Conservation (phyloP, 2,797 vertebrate species). For the Allobates femoralis region DNA sequence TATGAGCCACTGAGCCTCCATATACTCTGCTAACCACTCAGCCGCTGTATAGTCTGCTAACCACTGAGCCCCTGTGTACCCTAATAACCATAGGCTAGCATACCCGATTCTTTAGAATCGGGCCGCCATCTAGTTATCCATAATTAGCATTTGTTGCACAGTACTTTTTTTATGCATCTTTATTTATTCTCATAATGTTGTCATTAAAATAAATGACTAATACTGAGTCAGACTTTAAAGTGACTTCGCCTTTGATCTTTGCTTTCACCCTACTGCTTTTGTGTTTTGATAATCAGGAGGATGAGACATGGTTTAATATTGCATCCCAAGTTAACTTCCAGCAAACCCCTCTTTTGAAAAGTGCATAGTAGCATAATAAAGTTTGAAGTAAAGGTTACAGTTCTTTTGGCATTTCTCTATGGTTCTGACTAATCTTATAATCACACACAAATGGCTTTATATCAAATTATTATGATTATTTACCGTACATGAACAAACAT, state of each 20-base stretch:
- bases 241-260: slow-evolving; percentile 60
- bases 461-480: not conserved
- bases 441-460: too few relatives aligned
- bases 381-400: not conserved
- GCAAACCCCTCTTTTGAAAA: not conserved
- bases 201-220: slow-evolving; percentile 15
- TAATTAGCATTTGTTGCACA: not conserved
- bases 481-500: not conserved
- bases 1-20: too few relatives aligned
- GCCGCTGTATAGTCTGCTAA: too few relatives aligned
- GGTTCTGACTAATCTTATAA: not conserved
- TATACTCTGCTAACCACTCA: too few relatives aligned
- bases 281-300: not conserved
- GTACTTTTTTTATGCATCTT: not conserved
- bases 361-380: not conserved
- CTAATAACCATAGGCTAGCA: too few relatives aligned
- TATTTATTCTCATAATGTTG: not conserved
- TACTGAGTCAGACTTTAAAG: slow-evolving; percentile 13
- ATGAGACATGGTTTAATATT: not conserved
- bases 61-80: too few relatives aligned
- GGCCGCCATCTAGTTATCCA: too few relatives aligned
- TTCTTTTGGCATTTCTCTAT: not conserved
- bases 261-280: not conserved
- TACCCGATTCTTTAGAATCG: too few relatives aligned
- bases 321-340: not conserved